Conservation (phyloP, 2,113 vertebrate genomes). For the Grus americana region DNA sequence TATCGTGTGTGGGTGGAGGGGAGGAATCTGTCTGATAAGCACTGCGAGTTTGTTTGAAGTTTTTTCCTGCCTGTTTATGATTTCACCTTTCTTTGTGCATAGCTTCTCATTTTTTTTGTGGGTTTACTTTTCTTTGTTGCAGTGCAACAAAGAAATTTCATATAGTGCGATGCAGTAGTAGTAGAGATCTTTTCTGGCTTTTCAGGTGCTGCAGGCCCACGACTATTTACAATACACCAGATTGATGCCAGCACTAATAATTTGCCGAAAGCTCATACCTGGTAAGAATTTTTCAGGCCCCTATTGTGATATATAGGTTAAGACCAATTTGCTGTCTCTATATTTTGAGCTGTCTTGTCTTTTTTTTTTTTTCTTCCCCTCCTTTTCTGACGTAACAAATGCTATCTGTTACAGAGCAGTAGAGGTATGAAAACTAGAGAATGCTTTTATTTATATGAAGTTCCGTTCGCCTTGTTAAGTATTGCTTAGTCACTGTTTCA, state of each 20-base stretch:
- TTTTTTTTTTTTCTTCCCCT: neutral
- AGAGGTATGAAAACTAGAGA: neutral
- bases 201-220: constrained; percentile 93
- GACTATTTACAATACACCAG: constrained; percentile 98
- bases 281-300: constrained; percentile 76
- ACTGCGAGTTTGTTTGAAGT: too few species aligned
- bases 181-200: neutral
- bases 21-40: neutral
- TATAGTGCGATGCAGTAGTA: neutral
- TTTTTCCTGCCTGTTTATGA: neutral
- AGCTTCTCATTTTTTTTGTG: neutral
- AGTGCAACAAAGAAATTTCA: neutral
- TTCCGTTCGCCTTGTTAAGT: neutral
- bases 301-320: neutral
- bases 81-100: neutral
- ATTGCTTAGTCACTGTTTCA: neutral
- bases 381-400: neutral
- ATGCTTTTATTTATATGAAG: neutral
- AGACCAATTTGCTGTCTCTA: neutral
- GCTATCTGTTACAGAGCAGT: neutral
- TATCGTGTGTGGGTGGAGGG: neutral
- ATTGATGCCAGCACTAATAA: constrained; percentile 96
- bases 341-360: neutral
- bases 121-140: neutral
- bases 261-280: constrained; percentile 97